These are phyloP conservation scores for Sarcophaga rosellei DNA, from an alignment of 2,888 invertebrate species.

Conservation along the genomic window DNA sequence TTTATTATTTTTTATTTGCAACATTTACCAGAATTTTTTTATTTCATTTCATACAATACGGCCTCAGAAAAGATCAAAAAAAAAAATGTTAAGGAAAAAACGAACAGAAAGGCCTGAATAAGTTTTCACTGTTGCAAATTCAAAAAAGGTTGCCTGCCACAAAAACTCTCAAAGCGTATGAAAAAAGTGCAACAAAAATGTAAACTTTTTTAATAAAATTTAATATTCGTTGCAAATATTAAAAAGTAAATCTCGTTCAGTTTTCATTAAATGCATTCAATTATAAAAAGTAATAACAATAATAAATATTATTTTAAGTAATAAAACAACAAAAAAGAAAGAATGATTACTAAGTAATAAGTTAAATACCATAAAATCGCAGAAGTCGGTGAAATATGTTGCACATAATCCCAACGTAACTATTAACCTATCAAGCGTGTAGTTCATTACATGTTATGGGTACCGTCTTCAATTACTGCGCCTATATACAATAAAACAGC, in stretches of 20 bases:
- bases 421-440: too few species aligned
- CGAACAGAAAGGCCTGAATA: constrained; percentile 22
- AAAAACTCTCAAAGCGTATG: constrained; percentile 1
- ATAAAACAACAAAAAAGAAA: background rate
- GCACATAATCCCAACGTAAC: too few species aligned
- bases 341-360: too few species aligned
- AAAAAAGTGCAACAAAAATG: too few species aligned
- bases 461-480: too few species aligned
- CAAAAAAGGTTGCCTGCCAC: background rate
- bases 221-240: background rate
- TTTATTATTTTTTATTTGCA: background rate
- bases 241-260: background rate
- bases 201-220: background rate
- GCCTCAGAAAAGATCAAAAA: background rate
- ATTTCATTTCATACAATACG: background rate
- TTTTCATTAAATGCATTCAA: background rate
- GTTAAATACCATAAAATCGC: too few species aligned
- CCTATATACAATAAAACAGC: too few species aligned
- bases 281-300: background rate
- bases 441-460: too few species aligned
- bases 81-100: background rate
- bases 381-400: too few species aligned
- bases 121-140: constrained; percentile 14
- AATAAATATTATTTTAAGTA: background rate
- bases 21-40: constrained; percentile 3